phyloP scores from a whole-genome alignment of 2,888 invertebrate genomes.

The Dicyrtomina minuta region DNA sequence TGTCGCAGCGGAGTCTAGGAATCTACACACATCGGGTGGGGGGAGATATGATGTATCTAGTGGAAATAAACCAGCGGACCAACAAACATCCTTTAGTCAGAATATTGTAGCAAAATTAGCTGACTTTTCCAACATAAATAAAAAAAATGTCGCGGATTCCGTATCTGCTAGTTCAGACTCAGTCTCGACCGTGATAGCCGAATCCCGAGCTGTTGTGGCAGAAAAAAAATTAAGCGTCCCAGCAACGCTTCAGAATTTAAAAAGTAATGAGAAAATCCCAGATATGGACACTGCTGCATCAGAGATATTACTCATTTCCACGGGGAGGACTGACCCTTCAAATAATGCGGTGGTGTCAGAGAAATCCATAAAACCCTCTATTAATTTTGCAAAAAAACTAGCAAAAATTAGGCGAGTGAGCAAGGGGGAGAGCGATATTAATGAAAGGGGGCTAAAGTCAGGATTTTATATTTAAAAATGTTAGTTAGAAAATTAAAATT shows the following conservation, averaged over 20 bases:
- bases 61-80: constrained; percentile 20
- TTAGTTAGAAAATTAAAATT: no score
- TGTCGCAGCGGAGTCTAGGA: constrained; percentile 2
- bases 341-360: not conserved
- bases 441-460: constrained; percentile 34
- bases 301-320: constrained; percentile 15
- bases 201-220: no score
- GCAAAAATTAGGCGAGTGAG: constrained; percentile 26
- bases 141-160: not conserved
- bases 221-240: no score
- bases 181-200: no score
- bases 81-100: constrained; percentile 42
- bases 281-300: constrained; percentile 35
- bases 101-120: constrained; percentile 38
- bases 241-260: not conserved
- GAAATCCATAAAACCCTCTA: constrained; percentile 12
- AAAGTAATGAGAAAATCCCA: not conserved
- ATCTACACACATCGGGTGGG: not conserved
- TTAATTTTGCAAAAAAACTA: constrained; percentile 32
- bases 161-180: no score
- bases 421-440: not conserved
- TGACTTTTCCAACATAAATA: constrained; percentile 20
- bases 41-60: constrained; percentile 2
- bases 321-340: not conserved
- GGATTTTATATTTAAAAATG: constrained; percentile 38